phyloP scores from a whole-genome alignment of 2,888 invertebrate genomes.

The Syrphus vitripennis region DNA sequence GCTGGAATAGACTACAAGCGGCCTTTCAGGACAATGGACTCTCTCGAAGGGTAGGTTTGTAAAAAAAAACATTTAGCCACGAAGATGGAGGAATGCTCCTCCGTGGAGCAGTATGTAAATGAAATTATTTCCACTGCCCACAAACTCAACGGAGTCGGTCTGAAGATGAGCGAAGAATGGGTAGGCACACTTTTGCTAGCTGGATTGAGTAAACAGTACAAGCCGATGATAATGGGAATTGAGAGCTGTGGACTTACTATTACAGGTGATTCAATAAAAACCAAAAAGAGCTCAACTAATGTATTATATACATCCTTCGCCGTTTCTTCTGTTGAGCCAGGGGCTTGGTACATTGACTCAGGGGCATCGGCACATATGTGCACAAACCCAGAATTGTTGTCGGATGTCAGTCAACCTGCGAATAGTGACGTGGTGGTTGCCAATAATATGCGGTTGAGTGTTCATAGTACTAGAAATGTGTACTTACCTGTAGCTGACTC shows the following conservation, averaged over 20 bases:
- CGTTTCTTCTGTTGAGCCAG: constrained; percentile 70
- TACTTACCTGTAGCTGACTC: neutral
- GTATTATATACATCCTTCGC: neutral
- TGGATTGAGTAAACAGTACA: constrained; percentile 59
- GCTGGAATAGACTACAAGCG: constrained; percentile 72
- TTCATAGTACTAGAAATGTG: neutral
- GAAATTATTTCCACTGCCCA: constrained; percentile 73
- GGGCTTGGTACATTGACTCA: constrained; percentile 29
- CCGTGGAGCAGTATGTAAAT: constrained; percentile 74
- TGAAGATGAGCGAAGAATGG: constrained; percentile 17
- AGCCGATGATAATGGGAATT: constrained; percentile 43
- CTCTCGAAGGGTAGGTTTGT: constrained; percentile 73
- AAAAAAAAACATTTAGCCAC: constrained; percentile 68
- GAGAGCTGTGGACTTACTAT: constrained; percentile 24
- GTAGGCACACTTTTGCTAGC: neutral
- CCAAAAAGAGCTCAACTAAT: neutral
- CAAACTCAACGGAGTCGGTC: constrained; percentile 72
- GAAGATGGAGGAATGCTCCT: constrained; percentile 61
- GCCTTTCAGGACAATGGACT: constrained; percentile 75
- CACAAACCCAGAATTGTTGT: neutral
- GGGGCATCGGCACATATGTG: constrained; percentile 37
- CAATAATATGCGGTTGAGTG: constrained; percentile 1
- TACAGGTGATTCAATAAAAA: constrained; percentile 11
- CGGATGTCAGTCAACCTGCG: neutral
- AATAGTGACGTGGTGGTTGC: neutral